These are phyloP conservation scores for Andinoacara biseriatus DNA, from an alignment of 2,113 vertebrate species.

Conservation along the genomic window DNA sequence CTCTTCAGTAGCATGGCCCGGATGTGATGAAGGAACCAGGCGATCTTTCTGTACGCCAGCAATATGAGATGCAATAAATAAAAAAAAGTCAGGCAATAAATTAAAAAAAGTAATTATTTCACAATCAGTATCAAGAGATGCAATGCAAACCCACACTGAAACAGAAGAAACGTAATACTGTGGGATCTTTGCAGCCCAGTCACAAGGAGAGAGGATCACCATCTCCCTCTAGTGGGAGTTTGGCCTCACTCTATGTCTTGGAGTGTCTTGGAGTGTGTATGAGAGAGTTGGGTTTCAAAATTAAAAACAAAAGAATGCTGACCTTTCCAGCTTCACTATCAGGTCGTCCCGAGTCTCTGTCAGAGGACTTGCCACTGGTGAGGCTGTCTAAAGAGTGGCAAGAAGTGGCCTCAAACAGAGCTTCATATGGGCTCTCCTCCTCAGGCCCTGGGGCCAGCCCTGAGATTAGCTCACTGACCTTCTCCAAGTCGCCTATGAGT, in stretches of 20 bases:
- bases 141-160: neutral
- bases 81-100: neutral
- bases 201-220: constrained; percentile 21
- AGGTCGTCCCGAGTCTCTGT: constrained; percentile 86
- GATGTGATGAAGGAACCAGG: constrained; percentile 82
- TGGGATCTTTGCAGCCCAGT: neutral
- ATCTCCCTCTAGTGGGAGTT: constrained; percentile 72
- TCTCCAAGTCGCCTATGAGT: constrained; percentile 84
- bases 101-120: neutral
- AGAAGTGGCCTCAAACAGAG: constrained; percentile 91
- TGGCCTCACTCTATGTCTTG: neutral
- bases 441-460: constrained; percentile 82
- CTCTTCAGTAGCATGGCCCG: constrained; percentile 87
- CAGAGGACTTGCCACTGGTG: constrained; percentile 91
- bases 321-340: constrained; percentile 86
- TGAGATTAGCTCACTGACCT: constrained; percentile 84
- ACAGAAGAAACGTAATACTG: neutral
- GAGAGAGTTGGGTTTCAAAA: neutral
- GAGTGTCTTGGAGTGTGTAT: neutral
- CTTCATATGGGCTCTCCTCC: constrained; percentile 93
- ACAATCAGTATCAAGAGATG: neutral
- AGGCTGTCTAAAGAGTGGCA: constrained; percentile 95
- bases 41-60: constrained; percentile 84
- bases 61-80: neutral
- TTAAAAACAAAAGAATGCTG: neutral